Evolutionary conservation across 2,888 invertebrate species (phyloP).

Genomic region (Acheta domesticus): DNA sequence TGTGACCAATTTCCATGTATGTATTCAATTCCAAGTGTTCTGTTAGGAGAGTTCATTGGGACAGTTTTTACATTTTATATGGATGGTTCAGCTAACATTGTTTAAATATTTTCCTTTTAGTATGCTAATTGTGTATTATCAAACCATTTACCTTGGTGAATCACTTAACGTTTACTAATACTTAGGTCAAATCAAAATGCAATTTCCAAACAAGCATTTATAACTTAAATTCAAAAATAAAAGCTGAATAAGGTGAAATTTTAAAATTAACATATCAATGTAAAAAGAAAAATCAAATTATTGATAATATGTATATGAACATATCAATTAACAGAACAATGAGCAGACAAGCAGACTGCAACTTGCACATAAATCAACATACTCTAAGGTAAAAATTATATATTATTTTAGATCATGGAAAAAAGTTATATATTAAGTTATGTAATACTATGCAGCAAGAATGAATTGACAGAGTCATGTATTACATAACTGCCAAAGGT

Average conservation of each 20-base stretch:
- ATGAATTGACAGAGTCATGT: no score
- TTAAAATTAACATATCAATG: background rate
- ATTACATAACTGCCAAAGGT: no score
- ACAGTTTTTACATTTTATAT: background rate
- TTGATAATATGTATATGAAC: background rate
- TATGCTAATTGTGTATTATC: background rate
- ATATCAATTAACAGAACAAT: background rate
- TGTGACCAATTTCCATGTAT: background rate
- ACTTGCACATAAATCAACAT: background rate
- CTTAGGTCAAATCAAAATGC: no score
- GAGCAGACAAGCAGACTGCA: background rate
- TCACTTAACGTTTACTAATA: no score
- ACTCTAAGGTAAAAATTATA: background rate
- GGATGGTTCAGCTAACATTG: background rate
- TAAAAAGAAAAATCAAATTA: background rate
- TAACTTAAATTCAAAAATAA: no score
- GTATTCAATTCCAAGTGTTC: no score
- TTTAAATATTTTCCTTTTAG: background rate
- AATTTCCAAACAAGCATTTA: no score
- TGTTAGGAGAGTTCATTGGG: background rate
- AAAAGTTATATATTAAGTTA: background rate
- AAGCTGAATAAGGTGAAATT: no score
- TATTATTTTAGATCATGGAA: background rate
- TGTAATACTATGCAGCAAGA: background rate
- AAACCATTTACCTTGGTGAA: background rate